These are phyloP conservation scores for Eupithecia subfuscata DNA, from an alignment of 2,888 invertebrate species.

Conservation along the genomic window DNA sequence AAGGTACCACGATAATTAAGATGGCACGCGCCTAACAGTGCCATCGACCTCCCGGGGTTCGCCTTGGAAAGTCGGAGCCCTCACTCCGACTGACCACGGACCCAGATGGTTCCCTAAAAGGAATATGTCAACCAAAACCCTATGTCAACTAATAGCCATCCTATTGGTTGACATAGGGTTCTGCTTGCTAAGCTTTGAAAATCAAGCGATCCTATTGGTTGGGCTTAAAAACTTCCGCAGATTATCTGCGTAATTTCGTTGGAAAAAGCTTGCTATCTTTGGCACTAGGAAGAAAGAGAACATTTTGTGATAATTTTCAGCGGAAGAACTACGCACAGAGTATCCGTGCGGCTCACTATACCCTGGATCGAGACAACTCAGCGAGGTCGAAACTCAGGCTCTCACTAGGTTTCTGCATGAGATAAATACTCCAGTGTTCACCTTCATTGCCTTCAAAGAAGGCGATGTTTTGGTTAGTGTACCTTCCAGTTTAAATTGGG, in stretches of 20 bases:
- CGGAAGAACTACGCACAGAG: constrained; percentile 70
- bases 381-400: constrained; percentile 71
- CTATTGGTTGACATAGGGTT: too few species aligned
- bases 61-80: too few species aligned
- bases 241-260: neutral
- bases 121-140: too few species aligned
- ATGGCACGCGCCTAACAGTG: too few species aligned
- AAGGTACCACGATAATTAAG: too few species aligned
- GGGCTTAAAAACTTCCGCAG: neutral
- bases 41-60: too few species aligned
- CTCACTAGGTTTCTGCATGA: constrained; percentile 66
- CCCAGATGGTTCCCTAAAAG: too few species aligned
- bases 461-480: constrained; percentile 70
- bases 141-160: too few species aligned
- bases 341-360: constrained; percentile 72
- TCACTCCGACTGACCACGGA: too few species aligned
- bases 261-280: neutral
- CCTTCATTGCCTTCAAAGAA: constrained; percentile 76
- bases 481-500: neutral
- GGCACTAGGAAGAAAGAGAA: neutral
- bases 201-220: too few species aligned
- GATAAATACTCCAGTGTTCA: constrained; percentile 55
- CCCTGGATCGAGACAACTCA: constrained; percentile 73
- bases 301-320: constrained; percentile 49
- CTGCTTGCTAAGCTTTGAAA: too few species aligned